phyloP scores from a whole-genome alignment of 1,140 invertebrate species.

The Penaeus vannamei region DNA sequence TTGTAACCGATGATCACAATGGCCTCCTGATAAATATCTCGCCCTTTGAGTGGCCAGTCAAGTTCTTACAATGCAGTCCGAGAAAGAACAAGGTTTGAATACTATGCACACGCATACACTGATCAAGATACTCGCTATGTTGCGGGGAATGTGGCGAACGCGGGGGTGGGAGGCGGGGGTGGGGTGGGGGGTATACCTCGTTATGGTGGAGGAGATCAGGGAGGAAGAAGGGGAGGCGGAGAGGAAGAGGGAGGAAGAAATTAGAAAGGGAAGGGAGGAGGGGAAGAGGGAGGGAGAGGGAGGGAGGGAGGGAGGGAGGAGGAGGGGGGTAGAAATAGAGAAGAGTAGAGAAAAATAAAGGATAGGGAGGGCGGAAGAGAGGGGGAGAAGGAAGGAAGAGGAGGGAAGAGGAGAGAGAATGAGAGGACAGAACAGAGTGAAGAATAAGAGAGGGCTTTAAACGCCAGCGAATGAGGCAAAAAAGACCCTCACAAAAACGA shows the following conservation, averaged over 20 bases:
- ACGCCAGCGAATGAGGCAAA: not conserved
- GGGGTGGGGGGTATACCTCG: no score
- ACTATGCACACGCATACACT: no score
- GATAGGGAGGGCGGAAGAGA: not conserved
- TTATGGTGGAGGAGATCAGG: not conserved
- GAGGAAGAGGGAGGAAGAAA: not conserved
- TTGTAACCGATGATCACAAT: no score
- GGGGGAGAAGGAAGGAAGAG: not conserved
- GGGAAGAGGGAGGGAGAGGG: not conserved
- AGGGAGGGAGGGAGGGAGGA: not conserved
- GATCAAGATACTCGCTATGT: no score
- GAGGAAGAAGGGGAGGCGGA: not conserved
- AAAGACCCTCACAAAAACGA: no score
- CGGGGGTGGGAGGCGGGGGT: not conserved
- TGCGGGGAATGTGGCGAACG: no score
- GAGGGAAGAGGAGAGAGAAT: conserved; percentile 4
- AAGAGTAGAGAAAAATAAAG: not conserved
- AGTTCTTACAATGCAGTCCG: no score
- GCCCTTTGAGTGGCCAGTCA: no score
- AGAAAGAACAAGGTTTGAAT: no score
- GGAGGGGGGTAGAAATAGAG: not conserved
- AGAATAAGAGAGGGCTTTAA: not conserved
- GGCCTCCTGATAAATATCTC: no score
- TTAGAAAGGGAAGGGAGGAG: not conserved
- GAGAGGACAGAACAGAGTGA: not conserved